Evolutionary conservation across 2,797 vertebrate genomes (phyloP), one percentile per base, ranked within the genome.

Genomic region (Oryzias sinensis): DNA sequence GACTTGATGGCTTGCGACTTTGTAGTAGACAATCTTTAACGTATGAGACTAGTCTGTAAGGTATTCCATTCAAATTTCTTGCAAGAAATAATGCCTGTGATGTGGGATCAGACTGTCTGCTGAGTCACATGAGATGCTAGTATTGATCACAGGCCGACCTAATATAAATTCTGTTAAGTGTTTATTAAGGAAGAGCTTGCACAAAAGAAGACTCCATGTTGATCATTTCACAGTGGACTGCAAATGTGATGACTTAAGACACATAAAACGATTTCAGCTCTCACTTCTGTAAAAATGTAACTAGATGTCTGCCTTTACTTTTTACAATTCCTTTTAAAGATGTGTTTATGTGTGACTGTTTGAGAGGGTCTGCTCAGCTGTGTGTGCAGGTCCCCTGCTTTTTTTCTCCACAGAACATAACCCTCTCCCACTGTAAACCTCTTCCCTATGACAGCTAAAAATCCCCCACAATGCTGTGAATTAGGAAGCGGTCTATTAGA

Each of bases 401-500:
- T 88, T 86, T 84, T 87, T 88, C 84, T 84, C 27, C 76, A 79
- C 79, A 71, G 81, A 77, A 81, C 68, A 85, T 76, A 84, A 82
- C 81, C 84, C 76, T 86, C 82, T 79, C 68, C 71, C 65, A 79
- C 77, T 82, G 83, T 88, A 88, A 87, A 86, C 83, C 87, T 83
- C 79, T 84, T 77, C 76, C 59, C 57, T 85, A 80, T 88, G 87
- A 89, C 88, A 88, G 83, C 87, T 79, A 78, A 85, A 85, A 88
- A 87, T 84, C 86, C 84, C 88, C 83, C 81, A 87, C 88, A 88
- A 87, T 87, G 87, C 87, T 87, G 88, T 90, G 87, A 91, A 89
- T 91, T 89, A 88, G 79, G 87, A 87, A 86, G 58, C 76, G 89
- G 85, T 91, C 89, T 89, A 89, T 89, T 90, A 90, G 87, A 91